Evolutionary conservation across 37 sponge, comb jelly and placozoan genomes (phyloP).

Genomic region (Amphimedon queenslandica): DNA sequence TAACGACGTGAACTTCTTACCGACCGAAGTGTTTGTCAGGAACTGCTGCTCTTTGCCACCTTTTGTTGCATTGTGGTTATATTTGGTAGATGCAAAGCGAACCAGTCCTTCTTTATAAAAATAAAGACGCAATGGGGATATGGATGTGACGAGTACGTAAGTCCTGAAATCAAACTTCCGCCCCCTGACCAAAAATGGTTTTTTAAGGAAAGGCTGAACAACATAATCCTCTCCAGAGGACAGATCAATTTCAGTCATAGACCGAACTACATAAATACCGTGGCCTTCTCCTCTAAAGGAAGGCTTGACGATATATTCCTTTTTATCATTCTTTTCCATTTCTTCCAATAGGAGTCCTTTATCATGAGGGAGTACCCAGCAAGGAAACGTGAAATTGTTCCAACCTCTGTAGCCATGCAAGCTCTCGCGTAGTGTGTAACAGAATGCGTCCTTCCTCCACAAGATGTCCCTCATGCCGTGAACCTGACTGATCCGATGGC

Average conservation of each 20-base stretch:
- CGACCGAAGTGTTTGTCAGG: constrained; percentile 87
- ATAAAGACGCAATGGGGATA: constrained; percentile 70
- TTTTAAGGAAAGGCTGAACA: constrained; percentile 65
- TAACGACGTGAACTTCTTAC: constrained; percentile 69
- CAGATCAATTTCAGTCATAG: constrained; percentile 25
- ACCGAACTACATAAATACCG: constrained; percentile 73
- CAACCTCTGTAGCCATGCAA: constrained; percentile 31
- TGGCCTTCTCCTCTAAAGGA: constrained; percentile 73
- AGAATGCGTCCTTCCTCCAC: constrained; percentile 86
- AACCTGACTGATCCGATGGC: constrained; percentile 73
- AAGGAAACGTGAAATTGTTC: constrained; percentile 73
- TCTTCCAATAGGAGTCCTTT: constrained; percentile 16
- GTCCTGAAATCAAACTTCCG: constrained; percentile 83
- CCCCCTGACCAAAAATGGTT: constrained; percentile 63
- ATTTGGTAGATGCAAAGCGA: constrained; percentile 71
- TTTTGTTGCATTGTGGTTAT: constrained; percentile 47
- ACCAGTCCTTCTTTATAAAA: constrained; percentile 85
- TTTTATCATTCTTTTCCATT: constrained; percentile 17
- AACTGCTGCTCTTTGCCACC: constrained; percentile 57
- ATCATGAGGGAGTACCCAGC: constrained; percentile 86
- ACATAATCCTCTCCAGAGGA: constrained; percentile 31
- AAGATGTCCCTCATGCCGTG: constrained; percentile 63
- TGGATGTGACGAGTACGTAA: constrained; percentile 81
- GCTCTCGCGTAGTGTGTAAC: constrained; percentile 62
- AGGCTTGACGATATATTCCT: constrained; percentile 74